phyloP scores from a whole-genome alignment of 2,797 vertebrate species.

The Amphiprion clarkii region DNA sequence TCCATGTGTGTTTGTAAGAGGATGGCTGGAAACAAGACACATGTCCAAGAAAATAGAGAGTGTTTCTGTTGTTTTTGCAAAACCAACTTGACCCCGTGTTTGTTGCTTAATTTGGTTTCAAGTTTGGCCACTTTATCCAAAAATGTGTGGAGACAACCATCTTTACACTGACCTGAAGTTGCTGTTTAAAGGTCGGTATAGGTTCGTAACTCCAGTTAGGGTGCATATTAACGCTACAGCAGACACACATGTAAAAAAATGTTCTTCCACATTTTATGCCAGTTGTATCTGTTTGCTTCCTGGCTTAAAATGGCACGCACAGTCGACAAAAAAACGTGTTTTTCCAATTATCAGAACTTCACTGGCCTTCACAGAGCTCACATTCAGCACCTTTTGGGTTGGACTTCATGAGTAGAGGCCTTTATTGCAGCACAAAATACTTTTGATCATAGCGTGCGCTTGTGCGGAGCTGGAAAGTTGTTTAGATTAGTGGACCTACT shows the following conservation, averaged over 20 bases:
- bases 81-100: conserved; percentile 11
- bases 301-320: no score
- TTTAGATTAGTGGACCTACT: background rate
- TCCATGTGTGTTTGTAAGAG: conserved; percentile 44
- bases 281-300: background rate
- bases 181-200: background rate
- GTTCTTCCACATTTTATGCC: background rate
- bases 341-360: no score
- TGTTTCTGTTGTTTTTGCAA: conserved; percentile 57
- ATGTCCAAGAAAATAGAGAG: conserved; percentile 48
- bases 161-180: background rate
- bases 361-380: no score
- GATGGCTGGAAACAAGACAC: conserved; percentile 76
- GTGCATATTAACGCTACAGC: accelerated
- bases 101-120: background rate
- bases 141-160: background rate
- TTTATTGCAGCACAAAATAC: background rate
- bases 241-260: background rate
- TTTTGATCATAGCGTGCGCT: background rate
- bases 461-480: background rate
- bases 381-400: no score
- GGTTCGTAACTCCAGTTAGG: background rate
- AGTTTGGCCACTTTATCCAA: no score
- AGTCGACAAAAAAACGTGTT: no score
- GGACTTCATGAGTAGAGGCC: no score